Base-by-base conservation (phyloP, 2,888 invertebrate species). In the Hydropsyche betteni region DNA sequence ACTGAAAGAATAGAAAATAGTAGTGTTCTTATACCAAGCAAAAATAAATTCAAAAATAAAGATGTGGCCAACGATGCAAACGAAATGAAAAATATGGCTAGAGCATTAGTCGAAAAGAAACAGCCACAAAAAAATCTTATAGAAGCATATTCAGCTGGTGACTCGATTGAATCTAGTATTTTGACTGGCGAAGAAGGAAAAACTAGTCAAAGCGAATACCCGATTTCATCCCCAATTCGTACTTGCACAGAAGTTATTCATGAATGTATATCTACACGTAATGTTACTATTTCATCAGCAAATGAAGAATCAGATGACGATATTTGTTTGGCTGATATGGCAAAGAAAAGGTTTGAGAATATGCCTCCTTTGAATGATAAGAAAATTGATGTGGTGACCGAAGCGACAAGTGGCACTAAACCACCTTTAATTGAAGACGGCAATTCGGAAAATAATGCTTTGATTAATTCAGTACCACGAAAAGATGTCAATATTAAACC, bases 401-500 rank as follows among this genome's bases (percentile, higher is more conserved):
- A 68, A 70, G 16, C 58, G 0, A 24, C 16, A 58, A 44, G 10
- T 24, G 24, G 2, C 24, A 24, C 24, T 24, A 24, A 24, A 24
- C 24, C 1, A 2, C 24, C 24, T 24, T 1, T 53, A 16, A 58
- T 58, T 5, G 24, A 58, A 58, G 24, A 16, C 3, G 10, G 44
- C 8, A 58, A 8, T 58, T 14, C 16, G 0, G 58, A 4, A 80
- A 83, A 0, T 4, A 68, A 34, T 34, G 10, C n/a, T 33, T 5
- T n/a, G 1, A 24, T n/a, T 6, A 68, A 5, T 14, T n/a, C 81
- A 84, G 2, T 79, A 5, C 77, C 82, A 5, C 82, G 83, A 44
- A 12, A 84, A 84, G 75, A 82, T 84, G 3, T 69, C 85, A 6
- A 70, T 84, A 0, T 83, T 83, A 4, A 58, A 16, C 24, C 58